phyloP scores from a whole-genome alignment of 2,888 invertebrate genomes.

The Lepidochitona cinerea region DNA sequence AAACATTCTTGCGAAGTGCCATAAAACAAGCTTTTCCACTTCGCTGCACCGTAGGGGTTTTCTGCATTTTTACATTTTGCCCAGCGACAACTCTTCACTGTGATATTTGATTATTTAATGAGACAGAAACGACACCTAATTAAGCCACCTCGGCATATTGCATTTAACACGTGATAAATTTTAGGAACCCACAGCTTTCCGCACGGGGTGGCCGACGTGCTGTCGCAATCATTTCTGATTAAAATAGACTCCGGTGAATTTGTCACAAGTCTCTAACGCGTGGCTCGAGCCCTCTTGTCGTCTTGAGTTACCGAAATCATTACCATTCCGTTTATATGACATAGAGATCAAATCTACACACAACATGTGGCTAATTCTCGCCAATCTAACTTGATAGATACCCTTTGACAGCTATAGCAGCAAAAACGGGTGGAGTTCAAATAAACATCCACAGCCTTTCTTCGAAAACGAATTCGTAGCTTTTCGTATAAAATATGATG shows the following conservation, averaged over 20 bases:
- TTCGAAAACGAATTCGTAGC: too few relatives aligned
- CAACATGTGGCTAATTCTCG: neutral
- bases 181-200: neutral
- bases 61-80: too few relatives aligned
- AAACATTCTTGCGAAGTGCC: too few relatives aligned
- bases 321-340: neutral
- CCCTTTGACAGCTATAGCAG: neutral
- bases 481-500: too few relatives aligned
- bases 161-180: neutral
- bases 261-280: neutral
- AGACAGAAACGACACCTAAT: neutral
- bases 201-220: neutral
- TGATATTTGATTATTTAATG: neutral
- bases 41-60: too few relatives aligned
- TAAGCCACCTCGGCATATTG: neutral
- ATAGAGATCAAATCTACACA: neutral
- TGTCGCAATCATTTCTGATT: neutral
- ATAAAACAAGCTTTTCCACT: too few relatives aligned
- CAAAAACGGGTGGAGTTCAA: neutral
- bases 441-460: neutral
- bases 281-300: neutral
- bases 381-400: neutral
- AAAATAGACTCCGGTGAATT: neutral
- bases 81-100: neutral
- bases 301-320: neutral